Conservation (phyloP, 1,140 invertebrate genomes). For the Pogonomyrmex californicus region DNA sequence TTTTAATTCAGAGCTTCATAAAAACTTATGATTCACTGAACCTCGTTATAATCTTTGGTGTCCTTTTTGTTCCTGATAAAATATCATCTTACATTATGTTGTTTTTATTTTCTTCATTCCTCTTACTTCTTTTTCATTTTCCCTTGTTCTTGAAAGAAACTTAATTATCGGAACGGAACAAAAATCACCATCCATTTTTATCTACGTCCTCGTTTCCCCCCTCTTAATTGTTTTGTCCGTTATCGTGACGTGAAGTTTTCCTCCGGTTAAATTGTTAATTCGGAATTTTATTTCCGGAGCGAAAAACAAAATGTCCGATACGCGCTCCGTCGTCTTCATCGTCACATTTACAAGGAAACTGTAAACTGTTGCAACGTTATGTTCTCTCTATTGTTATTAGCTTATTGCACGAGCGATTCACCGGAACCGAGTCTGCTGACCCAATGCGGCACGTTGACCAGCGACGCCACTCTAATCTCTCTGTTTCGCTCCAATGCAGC, state of each 20-base stretch:
- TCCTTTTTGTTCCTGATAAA: not conserved
- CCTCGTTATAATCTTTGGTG: slow-evolving; percentile 8
- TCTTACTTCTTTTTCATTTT: not conserved
- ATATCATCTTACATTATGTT: slow-evolving; percentile 18
- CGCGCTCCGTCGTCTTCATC: not conserved
- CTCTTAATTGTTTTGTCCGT: not conserved
- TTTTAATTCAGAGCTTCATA: not conserved
- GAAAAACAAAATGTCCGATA: not conserved
- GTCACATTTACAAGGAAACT: not conserved
- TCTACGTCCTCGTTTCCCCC: not conserved
- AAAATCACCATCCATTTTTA: not conserved
- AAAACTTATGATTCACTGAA: slow-evolving; percentile 10
- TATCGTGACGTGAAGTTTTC: not conserved
- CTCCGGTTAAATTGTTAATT: not conserved
- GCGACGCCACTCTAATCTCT: slow-evolving; percentile 88
- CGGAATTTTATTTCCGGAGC: not conserved
- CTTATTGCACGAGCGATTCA: slow-evolving; percentile 82
- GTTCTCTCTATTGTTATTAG: slow-evolving; percentile 74
- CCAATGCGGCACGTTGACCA: slow-evolving; percentile 86
- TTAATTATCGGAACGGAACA: not conserved
- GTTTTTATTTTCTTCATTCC: not conserved
- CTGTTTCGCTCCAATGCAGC: slow-evolving; percentile 88
- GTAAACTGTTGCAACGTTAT: not conserved
- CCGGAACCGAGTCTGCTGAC: slow-evolving; percentile 77
- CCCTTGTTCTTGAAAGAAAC: not conserved